A percentile compares a stretch with the other conserved stretches of the same genome.
These are phyloP conservation scores for Colossoma macropomum DNA, from an alignment of 2,113 vertebrate genomes.

Conservation along the genomic window DNA sequence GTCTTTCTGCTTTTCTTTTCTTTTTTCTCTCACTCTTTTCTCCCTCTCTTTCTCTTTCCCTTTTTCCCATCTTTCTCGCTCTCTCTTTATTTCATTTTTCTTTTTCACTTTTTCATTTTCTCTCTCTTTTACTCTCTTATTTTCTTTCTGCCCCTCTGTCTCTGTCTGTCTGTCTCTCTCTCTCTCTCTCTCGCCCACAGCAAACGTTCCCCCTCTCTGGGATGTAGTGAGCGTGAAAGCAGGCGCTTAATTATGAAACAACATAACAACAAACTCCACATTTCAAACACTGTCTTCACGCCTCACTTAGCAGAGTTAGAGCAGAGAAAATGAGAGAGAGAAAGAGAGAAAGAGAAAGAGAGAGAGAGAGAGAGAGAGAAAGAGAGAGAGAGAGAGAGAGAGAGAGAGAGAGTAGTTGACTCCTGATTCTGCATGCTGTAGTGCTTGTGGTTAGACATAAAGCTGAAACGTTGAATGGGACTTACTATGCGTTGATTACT, in stretches of 20 bases:
- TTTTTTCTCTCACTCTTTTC: no score
- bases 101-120: not conserved
- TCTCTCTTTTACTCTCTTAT: no score
- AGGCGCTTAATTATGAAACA: conserved; percentile 28
- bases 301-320: not conserved
- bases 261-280: conserved; percentile 19
- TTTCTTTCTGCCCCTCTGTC: not conserved
- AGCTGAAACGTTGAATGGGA: not conserved
- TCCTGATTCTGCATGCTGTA: not conserved
- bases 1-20: no score
- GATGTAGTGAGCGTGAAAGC: not conserved
- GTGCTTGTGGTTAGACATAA: not conserved
- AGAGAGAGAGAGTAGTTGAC: not conserved
- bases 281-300: conserved; percentile 5
- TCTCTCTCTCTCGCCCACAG: not conserved
- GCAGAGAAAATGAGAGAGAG: not conserved
- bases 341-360: not conserved
- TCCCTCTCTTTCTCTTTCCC: no score
- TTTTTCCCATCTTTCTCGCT: no score
- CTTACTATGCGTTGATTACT: not conserved
- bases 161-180: conserved; percentile 24
- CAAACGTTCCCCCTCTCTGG: not conserved
- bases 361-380: not conserved
- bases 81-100: not conserved
- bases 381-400: not conserved